Conservation (phyloP, 2,797 vertebrate species). For the Telmatherina bonti region DNA sequence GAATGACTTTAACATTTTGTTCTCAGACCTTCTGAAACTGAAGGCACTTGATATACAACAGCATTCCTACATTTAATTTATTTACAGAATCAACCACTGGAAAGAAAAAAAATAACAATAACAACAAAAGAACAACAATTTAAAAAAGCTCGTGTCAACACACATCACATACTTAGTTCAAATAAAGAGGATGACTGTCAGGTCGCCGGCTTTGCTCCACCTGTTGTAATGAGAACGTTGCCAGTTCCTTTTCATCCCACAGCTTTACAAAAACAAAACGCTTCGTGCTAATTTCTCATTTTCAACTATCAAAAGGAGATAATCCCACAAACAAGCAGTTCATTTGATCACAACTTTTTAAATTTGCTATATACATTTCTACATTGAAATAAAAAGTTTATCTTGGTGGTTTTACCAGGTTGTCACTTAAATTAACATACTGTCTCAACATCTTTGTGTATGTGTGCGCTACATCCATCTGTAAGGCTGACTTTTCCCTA, state of each 20-base stretch:
- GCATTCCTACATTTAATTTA: conserved; percentile 3
- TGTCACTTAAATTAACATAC: not conserved
- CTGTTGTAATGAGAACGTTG: not conserved
- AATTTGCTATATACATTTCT: conserved; percentile 44
- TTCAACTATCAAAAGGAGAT: not conserved
- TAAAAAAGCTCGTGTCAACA: too few species aligned
- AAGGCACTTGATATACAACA: conserved; percentile 53
- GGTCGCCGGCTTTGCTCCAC: not conserved
- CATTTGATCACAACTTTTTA: not conserved
- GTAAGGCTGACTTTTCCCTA: too few species aligned
- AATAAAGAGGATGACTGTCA: not conserved
- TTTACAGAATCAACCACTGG: not conserved
- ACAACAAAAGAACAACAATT: not conserved
- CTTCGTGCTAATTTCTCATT: conserved; percentile 4
- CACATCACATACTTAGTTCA: not conserved
- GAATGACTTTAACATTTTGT: conserved; percentile 9
- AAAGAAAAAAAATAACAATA: not conserved
- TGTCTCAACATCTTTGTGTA: not conserved
- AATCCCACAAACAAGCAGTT: not conserved
- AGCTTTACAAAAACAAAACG: not conserved
- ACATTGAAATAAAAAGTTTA: conserved; percentile 23
- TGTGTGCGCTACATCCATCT: not conserved
- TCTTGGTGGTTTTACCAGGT: not conserved
- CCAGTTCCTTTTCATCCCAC: not conserved
- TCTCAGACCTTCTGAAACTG: not conserved